These are phyloP conservation scores for Chelonoidis abingdonii DNA, from an alignment of 2,113 vertebrate species.

Conservation along the genomic window DNA sequence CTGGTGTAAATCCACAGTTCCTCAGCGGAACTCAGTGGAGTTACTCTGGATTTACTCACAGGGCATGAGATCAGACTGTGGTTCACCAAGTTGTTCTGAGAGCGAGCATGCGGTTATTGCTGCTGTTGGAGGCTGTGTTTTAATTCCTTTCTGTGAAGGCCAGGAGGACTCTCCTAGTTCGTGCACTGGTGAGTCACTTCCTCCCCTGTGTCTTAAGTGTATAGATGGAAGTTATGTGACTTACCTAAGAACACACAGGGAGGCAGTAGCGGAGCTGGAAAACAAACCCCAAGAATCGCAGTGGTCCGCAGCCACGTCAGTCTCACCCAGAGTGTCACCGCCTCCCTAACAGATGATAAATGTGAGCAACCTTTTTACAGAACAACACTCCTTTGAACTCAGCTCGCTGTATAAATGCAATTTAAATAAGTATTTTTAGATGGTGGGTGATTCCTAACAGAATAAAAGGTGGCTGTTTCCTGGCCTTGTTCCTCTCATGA, in stretches of 20 bases:
- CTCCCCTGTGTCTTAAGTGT: background rate
- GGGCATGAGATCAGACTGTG: background rate
- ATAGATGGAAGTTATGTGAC: background rate
- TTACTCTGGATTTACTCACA: background rate
- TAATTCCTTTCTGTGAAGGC: background rate
- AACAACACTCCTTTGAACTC: background rate
- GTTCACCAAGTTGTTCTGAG: rapidly evolving
- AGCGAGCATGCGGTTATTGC: rapidly evolving
- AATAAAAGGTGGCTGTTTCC: background rate
- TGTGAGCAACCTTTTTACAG: background rate
- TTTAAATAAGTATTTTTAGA: background rate
- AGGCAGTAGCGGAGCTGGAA: background rate
- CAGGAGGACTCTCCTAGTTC: background rate
- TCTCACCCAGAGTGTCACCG: background rate
- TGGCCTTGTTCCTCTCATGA: background rate
- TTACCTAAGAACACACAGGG: background rate
- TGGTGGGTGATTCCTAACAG: background rate
- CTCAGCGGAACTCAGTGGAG: background rate
- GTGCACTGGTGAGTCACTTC: background rate
- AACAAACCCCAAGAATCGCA: background rate
- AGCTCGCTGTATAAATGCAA: background rate
- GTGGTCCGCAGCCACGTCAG: background rate
- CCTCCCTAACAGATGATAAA: background rate
- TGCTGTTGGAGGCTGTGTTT: background rate
- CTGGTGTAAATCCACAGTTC: background rate